These are phyloP conservation scores for Catharus ustulatus DNA, from an alignment of 2,797 vertebrate species.

Conservation along the genomic window DNA sequence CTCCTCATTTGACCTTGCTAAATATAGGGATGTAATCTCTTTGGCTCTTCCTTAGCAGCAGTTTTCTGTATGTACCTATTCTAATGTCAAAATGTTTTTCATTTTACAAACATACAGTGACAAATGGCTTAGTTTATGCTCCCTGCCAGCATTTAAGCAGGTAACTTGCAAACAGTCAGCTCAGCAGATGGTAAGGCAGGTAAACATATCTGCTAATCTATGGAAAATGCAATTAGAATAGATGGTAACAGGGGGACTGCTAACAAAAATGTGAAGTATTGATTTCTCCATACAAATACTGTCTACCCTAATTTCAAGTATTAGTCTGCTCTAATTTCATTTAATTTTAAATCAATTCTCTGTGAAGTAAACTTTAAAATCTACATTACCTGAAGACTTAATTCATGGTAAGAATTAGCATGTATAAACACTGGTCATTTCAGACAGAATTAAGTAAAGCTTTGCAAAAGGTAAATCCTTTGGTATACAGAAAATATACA, in stretches of 20 bases:
- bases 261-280: background rate
- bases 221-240: background rate
- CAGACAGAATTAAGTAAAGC: background rate
- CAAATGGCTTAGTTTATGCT: background rate
- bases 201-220: background rate
- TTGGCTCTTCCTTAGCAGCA: background rate
- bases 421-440: background rate
- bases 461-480: background rate
- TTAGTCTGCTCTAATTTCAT: background rate
- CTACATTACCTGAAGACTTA: background rate
- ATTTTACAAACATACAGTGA: conserved; percentile 4
- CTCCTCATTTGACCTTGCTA: background rate
- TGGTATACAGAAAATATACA: background rate
- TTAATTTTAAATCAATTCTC: background rate
- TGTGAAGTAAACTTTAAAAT: background rate
- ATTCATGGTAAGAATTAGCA: background rate
- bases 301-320: background rate
- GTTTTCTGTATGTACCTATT: background rate
- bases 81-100: background rate
- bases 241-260: background rate
- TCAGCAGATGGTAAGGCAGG: conserved; percentile 14
- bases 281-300: background rate
- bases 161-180: background rate
- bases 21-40: background rate
- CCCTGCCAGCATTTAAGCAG: conserved; percentile 12